These are phyloP conservation scores for Thermophis baileyi DNA, from an alignment of 2,113 vertebrate species.

Conservation along the genomic window DNA sequence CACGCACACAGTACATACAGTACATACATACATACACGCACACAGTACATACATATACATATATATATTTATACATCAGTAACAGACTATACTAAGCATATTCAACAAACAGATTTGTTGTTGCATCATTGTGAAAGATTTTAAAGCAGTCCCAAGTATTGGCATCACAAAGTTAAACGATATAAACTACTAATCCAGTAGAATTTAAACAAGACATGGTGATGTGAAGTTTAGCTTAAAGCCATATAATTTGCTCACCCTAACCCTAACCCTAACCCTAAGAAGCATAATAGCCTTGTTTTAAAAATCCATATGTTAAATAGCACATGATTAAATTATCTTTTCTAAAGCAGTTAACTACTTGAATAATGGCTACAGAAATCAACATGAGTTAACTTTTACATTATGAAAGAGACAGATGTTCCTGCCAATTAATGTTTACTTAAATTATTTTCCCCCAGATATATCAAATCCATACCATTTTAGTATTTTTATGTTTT, in stretches of 20 bases:
- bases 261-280: not conserved
- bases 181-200: slow-evolving; percentile 58
- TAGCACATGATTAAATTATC: slow-evolving; percentile 62
- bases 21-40: no score
- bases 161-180: slow-evolving; percentile 62
- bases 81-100: slow-evolving; percentile 70
- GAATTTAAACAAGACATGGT: slow-evolving; percentile 68
- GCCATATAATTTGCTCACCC: slow-evolving; percentile 54
- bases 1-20: no score
- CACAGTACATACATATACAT: no score
- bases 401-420: slow-evolving; percentile 22
- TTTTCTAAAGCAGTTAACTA: slow-evolving; percentile 49
- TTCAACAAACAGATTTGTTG: slow-evolving; percentile 62
- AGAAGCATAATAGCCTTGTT: slow-evolving; percentile 62
- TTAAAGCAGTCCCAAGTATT: slow-evolving; percentile 67
- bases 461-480: slow-evolving; percentile 53
- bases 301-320: slow-evolving; percentile 55
- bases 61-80: slow-evolving; percentile 66
- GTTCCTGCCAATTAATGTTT: slow-evolving; percentile 56
- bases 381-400: slow-evolving; percentile 35
- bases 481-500: slow-evolving; percentile 53
- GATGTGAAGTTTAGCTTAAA: slow-evolving; percentile 68
- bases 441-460: slow-evolving; percentile 56
- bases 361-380: slow-evolving; percentile 47
- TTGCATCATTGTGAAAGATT: slow-evolving; percentile 68